phyloP scores from a whole-genome alignment of 2,888 invertebrate genomes.

The Schizaphis graminum region DNA sequence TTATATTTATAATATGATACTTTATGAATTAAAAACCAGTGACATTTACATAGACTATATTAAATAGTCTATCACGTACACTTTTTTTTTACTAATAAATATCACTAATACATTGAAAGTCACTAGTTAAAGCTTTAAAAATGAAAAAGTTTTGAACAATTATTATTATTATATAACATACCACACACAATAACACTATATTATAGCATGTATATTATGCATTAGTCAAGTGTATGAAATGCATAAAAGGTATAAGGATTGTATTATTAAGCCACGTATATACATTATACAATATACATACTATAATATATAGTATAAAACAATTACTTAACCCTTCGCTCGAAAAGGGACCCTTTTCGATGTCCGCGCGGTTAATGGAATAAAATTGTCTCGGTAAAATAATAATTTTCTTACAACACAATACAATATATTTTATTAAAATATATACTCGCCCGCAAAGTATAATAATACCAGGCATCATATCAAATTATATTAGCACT shows the following conservation, averaged over 20 bases:
- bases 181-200: neutral
- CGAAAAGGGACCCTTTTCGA: conserved; percentile 31
- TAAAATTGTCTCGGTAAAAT: conserved; percentile 56
- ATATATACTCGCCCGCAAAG: neutral
- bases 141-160: neutral
- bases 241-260: conserved; percentile 39
- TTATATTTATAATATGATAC: neutral
- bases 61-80: neutral
- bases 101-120: neutral
- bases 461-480: neutral
- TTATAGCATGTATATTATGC: conserved; percentile 15
- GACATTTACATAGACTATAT: neutral
- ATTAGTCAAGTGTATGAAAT: conserved; percentile 54
- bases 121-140: neutral
- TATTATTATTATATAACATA: neutral
- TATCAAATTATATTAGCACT: neutral
- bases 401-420: conserved; percentile 35
- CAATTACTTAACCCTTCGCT: conserved; percentile 57
- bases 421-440: neutral
- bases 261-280: conserved; percentile 32
- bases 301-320: conserved; percentile 31
- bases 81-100: neutral
- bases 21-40: neutral
- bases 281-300: neutral
- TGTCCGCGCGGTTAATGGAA: conserved; percentile 49